Evolutionary conservation across 2,888 invertebrate species (phyloP).

Genomic region (Noctua comes): DNA sequence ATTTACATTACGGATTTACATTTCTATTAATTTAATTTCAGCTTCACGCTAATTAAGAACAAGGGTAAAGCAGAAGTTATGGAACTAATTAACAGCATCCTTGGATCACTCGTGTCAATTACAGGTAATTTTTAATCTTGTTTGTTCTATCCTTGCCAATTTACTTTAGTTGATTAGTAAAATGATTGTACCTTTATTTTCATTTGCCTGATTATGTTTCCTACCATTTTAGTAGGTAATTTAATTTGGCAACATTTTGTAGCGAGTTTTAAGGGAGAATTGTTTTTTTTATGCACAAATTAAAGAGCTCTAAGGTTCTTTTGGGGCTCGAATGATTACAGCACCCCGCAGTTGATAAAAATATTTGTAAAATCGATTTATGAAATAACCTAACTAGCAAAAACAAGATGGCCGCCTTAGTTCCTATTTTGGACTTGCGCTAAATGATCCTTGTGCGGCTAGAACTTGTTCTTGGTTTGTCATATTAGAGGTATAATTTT

Average conservation of each 20-base stretch:
- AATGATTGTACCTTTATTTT: background rate
- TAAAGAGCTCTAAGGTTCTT: background rate
- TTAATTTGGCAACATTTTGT: constrained; percentile 19
- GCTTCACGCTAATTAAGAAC: constrained; percentile 92
- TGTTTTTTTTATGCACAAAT: background rate
- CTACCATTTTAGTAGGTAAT: background rate
- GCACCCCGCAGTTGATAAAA: background rate
- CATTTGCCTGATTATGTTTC: background rate
- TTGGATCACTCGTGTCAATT: constrained; percentile 96
- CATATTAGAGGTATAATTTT: background rate
- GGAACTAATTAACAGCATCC: constrained; percentile 96
- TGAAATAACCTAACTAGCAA: background rate
- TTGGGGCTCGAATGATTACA: background rate
- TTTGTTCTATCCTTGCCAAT: background rate
- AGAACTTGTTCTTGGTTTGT: background rate
- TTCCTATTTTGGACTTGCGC: background rate
- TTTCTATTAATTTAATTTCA: constrained; percentile 66
- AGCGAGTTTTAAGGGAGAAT: background rate
- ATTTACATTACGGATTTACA: no score
- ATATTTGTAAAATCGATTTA: background rate
- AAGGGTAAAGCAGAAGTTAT: constrained; percentile 95
- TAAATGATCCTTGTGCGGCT: background rate
- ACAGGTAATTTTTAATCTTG: constrained; percentile 90
- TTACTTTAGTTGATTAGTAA: background rate
- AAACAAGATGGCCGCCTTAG: background rate